phyloP scores from a whole-genome alignment of 2,113 vertebrate species.

The Spizaetus ornatus region DNA sequence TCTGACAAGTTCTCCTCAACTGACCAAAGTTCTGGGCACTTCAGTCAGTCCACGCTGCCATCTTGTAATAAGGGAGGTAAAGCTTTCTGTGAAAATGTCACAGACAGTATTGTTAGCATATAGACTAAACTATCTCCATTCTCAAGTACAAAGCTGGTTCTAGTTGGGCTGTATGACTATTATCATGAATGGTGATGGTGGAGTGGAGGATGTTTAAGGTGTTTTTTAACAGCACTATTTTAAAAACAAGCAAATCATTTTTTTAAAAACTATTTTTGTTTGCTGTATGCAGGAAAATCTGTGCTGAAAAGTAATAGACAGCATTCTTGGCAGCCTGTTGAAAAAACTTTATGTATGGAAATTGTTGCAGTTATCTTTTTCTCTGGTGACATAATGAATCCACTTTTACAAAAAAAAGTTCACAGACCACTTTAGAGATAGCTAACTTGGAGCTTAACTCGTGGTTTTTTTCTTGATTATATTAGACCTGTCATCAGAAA shows the following conservation, averaged over 20 bases:
- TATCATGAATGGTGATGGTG: background rate
- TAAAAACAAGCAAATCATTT: fast-evolving
- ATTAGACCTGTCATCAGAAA: background rate
- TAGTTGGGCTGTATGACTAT: background rate
- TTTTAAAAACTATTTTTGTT: background rate
- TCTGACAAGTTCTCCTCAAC: background rate
- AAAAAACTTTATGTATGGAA: background rate
- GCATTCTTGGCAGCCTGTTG: background rate
- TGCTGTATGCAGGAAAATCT: background rate
- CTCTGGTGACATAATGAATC: background rate
- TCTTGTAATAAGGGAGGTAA: background rate
- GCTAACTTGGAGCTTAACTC: background rate
- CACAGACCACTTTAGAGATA: background rate
- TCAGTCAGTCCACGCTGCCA: background rate
- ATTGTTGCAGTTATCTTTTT: background rate
- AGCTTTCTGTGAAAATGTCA: background rate
- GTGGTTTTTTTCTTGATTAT: background rate
- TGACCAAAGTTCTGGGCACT: background rate
- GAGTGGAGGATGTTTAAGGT: background rate
- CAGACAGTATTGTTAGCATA: fast-evolving
- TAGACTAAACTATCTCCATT: background rate
- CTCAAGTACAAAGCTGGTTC: background rate
- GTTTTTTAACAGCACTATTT: background rate
- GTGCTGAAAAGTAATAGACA: background rate
- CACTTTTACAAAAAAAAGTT: background rate